Conservation (phyloP, 53 echinoderm and acorn worm species). For the Holothuria scabra region DNA sequence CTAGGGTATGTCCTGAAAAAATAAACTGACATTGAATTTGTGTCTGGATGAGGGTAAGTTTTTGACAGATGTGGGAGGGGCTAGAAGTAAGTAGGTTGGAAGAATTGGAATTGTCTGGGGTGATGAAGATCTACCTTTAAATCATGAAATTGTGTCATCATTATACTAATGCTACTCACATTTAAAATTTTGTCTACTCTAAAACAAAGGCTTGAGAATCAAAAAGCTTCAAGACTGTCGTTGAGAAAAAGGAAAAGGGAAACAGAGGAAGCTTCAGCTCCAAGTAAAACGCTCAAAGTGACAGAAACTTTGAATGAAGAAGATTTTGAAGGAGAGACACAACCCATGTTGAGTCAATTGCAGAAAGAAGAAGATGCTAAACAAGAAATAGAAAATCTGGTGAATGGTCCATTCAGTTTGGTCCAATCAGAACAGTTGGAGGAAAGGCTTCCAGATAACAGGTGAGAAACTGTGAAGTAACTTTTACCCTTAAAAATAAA, state of each 20-base stretch:
- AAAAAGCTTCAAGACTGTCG: neutral
- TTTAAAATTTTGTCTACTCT: no score
- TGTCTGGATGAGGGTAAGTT: no score
- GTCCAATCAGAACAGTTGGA: neutral
- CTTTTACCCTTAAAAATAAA: no score
- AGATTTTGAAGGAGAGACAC: slow-evolving; percentile 19
- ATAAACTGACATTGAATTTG: no score
- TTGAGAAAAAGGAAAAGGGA: neutral
- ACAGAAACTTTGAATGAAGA: neutral
- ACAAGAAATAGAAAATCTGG: slow-evolving; percentile 27
- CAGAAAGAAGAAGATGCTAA: neutral
- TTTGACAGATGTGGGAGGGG: no score
- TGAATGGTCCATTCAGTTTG: slow-evolving; percentile 25
- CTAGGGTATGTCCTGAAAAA: no score
- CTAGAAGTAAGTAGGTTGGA: no score
- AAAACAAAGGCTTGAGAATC: neutral
- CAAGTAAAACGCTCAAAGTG: slow-evolving; percentile 17
- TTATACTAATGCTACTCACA: no score
- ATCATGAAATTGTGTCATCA: no score
- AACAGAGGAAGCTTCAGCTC: neutral
- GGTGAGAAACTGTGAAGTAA: neutral
- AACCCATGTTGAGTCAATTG: neutral
- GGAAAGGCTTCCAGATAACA: neutral
- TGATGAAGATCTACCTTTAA: no score
- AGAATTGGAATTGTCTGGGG: no score